Evolutionary conservation across 2,797 vertebrate genomes (phyloP), one percentile per base, ranked within the genome.

Genomic region (Cryptoblepharus egeriae): DNA sequence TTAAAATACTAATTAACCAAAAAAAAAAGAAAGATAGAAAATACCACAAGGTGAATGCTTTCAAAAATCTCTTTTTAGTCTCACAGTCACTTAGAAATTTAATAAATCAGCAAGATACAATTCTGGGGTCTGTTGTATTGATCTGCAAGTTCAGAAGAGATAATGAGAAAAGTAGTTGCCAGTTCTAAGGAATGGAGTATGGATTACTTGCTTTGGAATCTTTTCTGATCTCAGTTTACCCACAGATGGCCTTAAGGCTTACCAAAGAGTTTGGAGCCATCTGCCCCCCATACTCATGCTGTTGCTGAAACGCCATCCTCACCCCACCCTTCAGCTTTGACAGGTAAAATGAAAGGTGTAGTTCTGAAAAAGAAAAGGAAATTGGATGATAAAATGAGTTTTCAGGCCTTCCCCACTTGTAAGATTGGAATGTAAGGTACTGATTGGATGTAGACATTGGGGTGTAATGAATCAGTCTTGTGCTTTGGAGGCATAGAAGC

Each of bases 101-200:
- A 83, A 87, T 80, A 80, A 79, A 83, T 83, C 67, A 80, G 65
- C 67, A 79, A 76, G 39, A 64, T 83, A 76, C 60, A 72, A 49
- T 64, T 83, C 26, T 65, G n/a, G 39, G 39, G 63, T 32, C 57
- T 65, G 18, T 72, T 71, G 39, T 80, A 86, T 67, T 83, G 72
- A 83, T 76, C 77, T 72, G 77, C 67, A 76, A 76, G 20, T 76
- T 71, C 49, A 80, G 67, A 65, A 3, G 22, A 76, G 72, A 71
- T 83, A 67, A 60, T 67, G 81, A 83, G 60, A 80, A 76, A 75
- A 79, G 65, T 75, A 32, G 64, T 67, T 67, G 71, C 67, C 76
- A 75, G 37, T 71, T 42, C 60, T 64, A 65, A 76, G 67, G 20
- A 58, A 79, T 76, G 76, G n/a, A 60, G 35, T 80, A 64, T 71